These are phyloP conservation scores for Lepidurus packardi DNA, from an alignment of 1,140 invertebrate genomes.

Conservation along the genomic window DNA sequence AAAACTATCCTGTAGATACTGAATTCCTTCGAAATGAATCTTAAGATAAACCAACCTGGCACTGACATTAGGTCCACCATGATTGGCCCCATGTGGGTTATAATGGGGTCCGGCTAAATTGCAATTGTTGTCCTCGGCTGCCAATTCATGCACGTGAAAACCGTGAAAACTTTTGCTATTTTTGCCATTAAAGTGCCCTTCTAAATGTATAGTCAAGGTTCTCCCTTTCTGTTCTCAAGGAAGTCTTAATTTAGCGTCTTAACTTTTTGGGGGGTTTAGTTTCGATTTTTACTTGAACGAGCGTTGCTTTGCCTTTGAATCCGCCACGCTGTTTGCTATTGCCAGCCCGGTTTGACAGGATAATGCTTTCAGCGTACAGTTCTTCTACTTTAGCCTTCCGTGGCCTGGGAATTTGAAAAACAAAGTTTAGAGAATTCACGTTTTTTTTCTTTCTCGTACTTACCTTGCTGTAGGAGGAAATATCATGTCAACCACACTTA, in stretches of 20 bases:
- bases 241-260: not conserved
- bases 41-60: conserved; percentile 39
- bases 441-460: not conserved
- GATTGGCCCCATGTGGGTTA: conserved; percentile 78
- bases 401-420: not conserved
- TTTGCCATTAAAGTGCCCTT: conserved; percentile 2
- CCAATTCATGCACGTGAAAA: conserved; percentile 32
- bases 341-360: not conserved
- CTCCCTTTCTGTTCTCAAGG: not conserved
- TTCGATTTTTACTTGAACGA: not conserved
- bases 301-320: not conserved
- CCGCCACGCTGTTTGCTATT: not conserved
- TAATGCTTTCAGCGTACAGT: conserved; percentile 2
- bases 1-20: not conserved
- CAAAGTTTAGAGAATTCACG: not conserved
- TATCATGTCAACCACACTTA: not conserved
- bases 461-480: not conserved
- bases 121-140: conserved; percentile 28
- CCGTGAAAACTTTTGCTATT: conserved; percentile 23
- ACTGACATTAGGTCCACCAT: conserved; percentile 71
- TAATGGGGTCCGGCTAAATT: conserved; percentile 82
- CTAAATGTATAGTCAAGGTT: not conserved
- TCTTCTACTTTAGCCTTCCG: not conserved
- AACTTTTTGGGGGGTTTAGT: not conserved
- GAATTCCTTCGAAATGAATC: not conserved